These are phyloP conservation scores for Botia kubotai DNA, from an alignment of 2,797 vertebrate genomes.

Conservation along the genomic window DNA sequence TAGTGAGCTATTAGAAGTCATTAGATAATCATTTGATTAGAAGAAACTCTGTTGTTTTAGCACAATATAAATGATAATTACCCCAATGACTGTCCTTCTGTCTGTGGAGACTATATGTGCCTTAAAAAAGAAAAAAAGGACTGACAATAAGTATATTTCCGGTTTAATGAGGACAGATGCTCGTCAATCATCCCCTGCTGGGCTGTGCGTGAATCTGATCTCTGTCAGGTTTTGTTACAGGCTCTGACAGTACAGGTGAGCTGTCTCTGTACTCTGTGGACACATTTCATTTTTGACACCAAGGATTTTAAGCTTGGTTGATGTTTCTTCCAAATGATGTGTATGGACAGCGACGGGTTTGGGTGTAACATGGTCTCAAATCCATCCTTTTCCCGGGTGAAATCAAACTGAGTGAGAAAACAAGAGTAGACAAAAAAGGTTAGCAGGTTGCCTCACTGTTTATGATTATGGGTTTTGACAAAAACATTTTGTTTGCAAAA, in stretches of 20 bases:
- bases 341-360: not conserved
- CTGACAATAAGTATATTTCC: not conserved
- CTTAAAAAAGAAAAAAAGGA: constrained; percentile 15
- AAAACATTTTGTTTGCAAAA: not conserved
- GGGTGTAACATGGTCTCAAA: not conserved
- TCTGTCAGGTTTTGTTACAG: constrained; percentile 36
- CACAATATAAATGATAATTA: constrained; percentile 44
- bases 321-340: constrained; percentile 28
- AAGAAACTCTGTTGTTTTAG: constrained; percentile 15
- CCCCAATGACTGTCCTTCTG: constrained; percentile 21
- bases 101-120: constrained; percentile 19
- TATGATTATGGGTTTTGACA: not conserved
- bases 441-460: not conserved
- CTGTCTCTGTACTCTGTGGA: constrained; percentile 6
- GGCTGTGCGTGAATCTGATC: constrained; percentile 22
- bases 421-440: not conserved
- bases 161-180: constrained; percentile 21
- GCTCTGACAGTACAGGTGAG: constrained; percentile 38
- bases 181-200: constrained; percentile 14
- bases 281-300: constrained; percentile 24
- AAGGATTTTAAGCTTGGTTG: constrained; percentile 35
- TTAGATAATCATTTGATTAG: no score
- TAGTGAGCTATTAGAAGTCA: constrained; percentile 32
- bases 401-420: not conserved
- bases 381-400: not conserved